A percentile compares a stretch with the other conserved stretches of the same genome.
Conservation (phyloP, 2,888 invertebrate genomes). For the Pristionchus japonicus region DNA sequence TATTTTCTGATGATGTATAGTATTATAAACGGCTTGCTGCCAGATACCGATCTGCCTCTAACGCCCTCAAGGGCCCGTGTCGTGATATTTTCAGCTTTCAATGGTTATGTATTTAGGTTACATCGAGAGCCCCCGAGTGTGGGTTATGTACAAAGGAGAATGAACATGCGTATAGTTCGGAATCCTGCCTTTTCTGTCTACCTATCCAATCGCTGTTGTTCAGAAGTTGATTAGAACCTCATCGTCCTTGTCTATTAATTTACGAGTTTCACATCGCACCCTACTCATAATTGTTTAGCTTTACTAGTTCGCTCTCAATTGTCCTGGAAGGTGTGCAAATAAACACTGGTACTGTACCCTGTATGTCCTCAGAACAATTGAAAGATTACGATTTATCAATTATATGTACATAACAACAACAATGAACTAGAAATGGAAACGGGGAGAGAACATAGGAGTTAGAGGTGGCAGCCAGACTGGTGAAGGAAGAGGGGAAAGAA, state of each 20-base stretch:
- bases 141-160: constrained; percentile 75
- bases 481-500: not conserved
- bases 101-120: constrained; percentile 65
- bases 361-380: not conserved
- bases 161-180: constrained; percentile 49
- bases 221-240: not conserved
- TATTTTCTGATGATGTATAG: constrained; percentile 3
- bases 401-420: not conserved
- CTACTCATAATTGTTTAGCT: not conserved
- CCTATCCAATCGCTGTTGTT: not conserved
- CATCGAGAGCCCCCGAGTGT: constrained; percentile 74
- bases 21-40: constrained; percentile 41
- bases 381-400: no score
- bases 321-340: constrained; percentile 7
- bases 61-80: not conserved
- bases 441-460: not conserved
- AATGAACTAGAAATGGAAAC: not conserved
- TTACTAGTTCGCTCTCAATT: not conserved
- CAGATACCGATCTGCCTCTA: constrained; percentile 38
- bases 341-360: constrained; percentile 4
- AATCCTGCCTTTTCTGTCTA: not conserved
- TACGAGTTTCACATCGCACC: no score
- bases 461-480: not conserved
- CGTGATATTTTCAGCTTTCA: constrained; percentile 18
- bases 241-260: no score